phyloP scores from a whole-genome alignment of 2,797 vertebrate species.

The Pachyuromys duprasi region DNA sequence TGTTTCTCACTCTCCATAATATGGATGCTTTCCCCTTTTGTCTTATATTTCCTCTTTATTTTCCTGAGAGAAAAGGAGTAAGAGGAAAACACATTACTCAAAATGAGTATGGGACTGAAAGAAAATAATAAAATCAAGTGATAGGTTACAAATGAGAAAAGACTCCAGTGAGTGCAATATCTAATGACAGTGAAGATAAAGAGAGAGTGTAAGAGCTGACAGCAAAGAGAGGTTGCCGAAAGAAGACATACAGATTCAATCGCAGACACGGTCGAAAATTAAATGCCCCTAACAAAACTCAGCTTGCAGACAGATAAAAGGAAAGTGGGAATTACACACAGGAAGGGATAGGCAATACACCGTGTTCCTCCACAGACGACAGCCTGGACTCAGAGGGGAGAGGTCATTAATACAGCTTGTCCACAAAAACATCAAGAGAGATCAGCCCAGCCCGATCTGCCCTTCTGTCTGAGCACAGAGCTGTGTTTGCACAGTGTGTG shows the following conservation, averaged over 20 bases:
- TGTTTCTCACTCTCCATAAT: conserved; percentile 60
- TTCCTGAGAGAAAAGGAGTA: conserved; percentile 51
- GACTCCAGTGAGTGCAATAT: conserved; percentile 62
- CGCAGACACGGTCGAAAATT: conserved; percentile 55
- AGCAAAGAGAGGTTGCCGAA: conserved; percentile 58
- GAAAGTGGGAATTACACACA: conserved; percentile 59
- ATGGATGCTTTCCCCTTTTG: neutral
- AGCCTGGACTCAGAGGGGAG: conserved; percentile 28
- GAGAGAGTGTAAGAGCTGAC: conserved; percentile 54
- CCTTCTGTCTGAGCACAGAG: neutral
- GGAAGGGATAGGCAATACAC: neutral
- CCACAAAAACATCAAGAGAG: neutral
- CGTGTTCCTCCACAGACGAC: neutral
- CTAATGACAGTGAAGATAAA: conserved; percentile 71
- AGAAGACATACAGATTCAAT: conserved; percentile 65
- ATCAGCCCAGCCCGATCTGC: conserved; percentile 10
- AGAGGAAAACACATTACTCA: conserved; percentile 73
- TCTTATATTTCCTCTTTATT: conserved; percentile 69
- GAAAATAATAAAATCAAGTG: conserved; percentile 77
- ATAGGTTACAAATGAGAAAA: conserved; percentile 77
- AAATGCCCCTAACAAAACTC: conserved; percentile 65
- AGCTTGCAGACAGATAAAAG: conserved; percentile 43
- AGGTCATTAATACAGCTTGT: conserved; percentile 46
- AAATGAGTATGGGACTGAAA: conserved; percentile 56
- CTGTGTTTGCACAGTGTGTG: neutral